A percentile compares a stretch with the other conserved stretches of the same genome.
Evolutionary conservation across 1,140 invertebrate species (phyloP).

Genomic region (Epicauta chinensis): DNA sequence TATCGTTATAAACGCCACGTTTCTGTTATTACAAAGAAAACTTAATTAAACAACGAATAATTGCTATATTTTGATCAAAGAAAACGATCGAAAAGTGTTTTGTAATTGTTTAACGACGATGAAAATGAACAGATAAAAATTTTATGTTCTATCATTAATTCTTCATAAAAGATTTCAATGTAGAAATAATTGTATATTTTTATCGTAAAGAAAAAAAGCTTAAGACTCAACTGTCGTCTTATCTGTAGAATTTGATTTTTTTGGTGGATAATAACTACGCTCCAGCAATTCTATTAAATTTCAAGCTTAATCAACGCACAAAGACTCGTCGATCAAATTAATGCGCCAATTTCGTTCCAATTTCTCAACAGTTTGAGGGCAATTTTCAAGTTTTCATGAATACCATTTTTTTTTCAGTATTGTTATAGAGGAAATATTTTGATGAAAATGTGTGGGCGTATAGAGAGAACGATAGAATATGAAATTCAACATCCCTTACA

Average conservation of each 20-base stretch:
- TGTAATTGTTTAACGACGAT: conserved; percentile 11
- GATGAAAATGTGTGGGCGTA: no score
- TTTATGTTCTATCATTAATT: conserved; percentile 3
- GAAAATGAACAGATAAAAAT: conserved; percentile 5
- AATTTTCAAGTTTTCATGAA: no score
- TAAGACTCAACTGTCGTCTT: conserved; percentile 10
- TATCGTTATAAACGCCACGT: no score
- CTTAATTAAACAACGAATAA: conserved; percentile 8
- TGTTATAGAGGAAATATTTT: no score
- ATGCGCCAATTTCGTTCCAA: conserved; percentile 4
- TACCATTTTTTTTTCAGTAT: no score
- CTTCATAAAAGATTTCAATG: neutral
- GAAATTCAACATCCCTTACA: neutral
- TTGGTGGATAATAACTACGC: neutral
- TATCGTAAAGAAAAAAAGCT: neutral
- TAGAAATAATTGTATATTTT: no score
- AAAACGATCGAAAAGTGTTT: conserved; percentile 9
- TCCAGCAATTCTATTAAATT: conserved; percentile 6
- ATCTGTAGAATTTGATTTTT: conserved; percentile 9
- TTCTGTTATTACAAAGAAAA: neutral
- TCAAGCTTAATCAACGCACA: conserved; percentile 9
- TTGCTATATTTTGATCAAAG: conserved; percentile 8
- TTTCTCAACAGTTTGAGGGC: no score
- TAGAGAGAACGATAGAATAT: neutral
- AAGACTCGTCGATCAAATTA: conserved; percentile 5